Evolutionary conservation across 92 coral and sea anemone species (phyloP).

Genomic region (Phenganax stokvisi): DNA sequence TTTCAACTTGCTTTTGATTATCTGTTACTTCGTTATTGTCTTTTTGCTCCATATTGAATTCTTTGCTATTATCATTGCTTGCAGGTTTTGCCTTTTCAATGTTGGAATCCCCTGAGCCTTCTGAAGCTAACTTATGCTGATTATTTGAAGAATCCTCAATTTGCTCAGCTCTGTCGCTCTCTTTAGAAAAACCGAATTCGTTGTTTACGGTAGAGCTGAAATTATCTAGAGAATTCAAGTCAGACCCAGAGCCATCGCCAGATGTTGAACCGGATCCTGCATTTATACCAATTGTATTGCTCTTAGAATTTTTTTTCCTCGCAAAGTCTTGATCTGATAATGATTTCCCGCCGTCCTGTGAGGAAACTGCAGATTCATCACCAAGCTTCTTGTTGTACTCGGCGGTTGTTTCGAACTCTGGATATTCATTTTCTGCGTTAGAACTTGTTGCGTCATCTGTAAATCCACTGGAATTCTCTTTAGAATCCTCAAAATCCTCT

Average conservation of each 20-base stretch:
- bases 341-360: too few relatives aligned
- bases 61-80: background rate
- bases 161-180: background rate
- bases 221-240: background rate
- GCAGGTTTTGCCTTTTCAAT: background rate
- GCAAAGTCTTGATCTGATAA: background rate
- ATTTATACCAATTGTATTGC: background rate
- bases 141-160: too few relatives aligned
- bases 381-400: background rate
- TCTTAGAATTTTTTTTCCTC: background rate
- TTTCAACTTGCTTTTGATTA: background rate
- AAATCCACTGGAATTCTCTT: slow-evolving; percentile 33
- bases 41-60: too few relatives aligned
- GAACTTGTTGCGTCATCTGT: background rate
- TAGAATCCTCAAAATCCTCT: slow-evolving; percentile 2
- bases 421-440: background rate
- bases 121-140: too few relatives aligned
- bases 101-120: background rate
- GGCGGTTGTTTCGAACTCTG: background rate
- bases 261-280: background rate
- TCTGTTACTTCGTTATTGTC: too few relatives aligned
- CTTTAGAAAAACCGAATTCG: background rate
- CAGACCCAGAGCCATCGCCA: background rate
- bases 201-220: background rate
- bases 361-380: too few relatives aligned